A percentile compares a stretch with the other conserved stretches of the same genome.
phyloP scores from a whole-genome alignment of 2,888 invertebrate genomes.

The Lysandra coridon region DNA sequence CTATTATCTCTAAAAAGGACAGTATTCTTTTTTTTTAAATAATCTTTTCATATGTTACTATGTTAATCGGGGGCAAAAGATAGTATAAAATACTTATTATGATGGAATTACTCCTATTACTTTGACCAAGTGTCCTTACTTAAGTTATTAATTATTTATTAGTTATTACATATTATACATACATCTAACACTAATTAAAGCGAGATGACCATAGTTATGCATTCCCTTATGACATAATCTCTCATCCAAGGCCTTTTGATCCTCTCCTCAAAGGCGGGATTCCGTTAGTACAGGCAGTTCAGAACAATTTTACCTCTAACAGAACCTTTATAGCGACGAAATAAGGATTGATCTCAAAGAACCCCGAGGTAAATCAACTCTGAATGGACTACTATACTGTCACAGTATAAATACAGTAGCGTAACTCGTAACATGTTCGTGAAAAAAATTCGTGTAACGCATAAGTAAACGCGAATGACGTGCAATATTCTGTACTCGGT shows the following conservation, averaged over 20 bases:
- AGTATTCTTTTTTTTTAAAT: too few relatives aligned
- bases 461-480: too few relatives aligned
- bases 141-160: background rate
- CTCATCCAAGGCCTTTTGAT: conserved; percentile 60
- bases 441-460: too few relatives aligned
- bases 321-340: background rate
- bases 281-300: conserved; percentile 62
- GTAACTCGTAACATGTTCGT: background rate
- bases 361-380: background rate
- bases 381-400: background rate
- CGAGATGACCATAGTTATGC: conserved; percentile 42
- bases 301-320: conserved; percentile 38
- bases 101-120: background rate
- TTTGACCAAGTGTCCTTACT: background rate
- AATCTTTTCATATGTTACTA: too few relatives aligned
- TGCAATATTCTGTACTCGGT: too few relatives aligned
- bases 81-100: background rate
- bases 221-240: conserved; percentile 47
- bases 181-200: conserved; percentile 1
- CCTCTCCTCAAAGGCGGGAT: conserved; percentile 73
- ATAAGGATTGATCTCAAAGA: background rate
- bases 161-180: background rate
- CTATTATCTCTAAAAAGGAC: too few relatives aligned
- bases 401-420: background rate
- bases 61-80: background rate